Evolutionary conservation across 2,797 vertebrate species (phyloP).

Genomic region (Novumbra hubbsi): DNA sequence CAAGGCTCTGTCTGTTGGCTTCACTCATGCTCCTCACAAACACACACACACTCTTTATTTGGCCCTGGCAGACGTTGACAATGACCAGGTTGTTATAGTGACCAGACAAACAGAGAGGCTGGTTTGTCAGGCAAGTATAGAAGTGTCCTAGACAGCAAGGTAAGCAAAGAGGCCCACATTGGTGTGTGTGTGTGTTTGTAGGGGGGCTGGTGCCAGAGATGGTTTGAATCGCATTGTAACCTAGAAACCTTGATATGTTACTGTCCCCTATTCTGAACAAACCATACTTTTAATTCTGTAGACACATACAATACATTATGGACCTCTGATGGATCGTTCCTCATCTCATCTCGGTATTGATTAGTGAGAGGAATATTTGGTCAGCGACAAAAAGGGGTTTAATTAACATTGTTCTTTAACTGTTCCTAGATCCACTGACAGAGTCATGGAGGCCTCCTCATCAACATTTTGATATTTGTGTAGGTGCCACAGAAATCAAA

Average conservation of each 20-base stretch:
- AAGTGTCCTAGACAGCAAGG: background rate
- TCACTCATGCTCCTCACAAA: background rate
- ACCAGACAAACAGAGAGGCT: background rate
- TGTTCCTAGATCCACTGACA: background rate
- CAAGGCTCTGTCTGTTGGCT: conserved; percentile 1
- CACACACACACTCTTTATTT: conserved; percentile 9
- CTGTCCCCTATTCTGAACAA: background rate
- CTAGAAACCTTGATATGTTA: background rate
- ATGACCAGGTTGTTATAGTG: background rate
- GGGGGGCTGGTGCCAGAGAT: background rate
- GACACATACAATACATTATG: conserved; percentile 2
- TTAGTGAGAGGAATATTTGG: conserved; percentile 74
- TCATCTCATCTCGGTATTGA: conserved; percentile 7
- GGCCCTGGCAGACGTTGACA: conserved; percentile 2
- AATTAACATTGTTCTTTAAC: background rate
- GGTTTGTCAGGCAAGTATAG: background rate
- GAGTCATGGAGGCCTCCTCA: background rate
- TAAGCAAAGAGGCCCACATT: background rate
- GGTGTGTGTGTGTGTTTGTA: background rate
- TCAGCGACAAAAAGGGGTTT: conserved; percentile 19
- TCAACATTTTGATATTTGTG: background rate
- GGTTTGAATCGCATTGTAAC: background rate
- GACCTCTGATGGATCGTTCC: background rate
- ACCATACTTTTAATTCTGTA: background rate
- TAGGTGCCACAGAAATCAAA: background rate